These are phyloP conservation scores for Morone saxatilis DNA, from an alignment of 2,113 vertebrate genomes.

Conservation along the genomic window DNA sequence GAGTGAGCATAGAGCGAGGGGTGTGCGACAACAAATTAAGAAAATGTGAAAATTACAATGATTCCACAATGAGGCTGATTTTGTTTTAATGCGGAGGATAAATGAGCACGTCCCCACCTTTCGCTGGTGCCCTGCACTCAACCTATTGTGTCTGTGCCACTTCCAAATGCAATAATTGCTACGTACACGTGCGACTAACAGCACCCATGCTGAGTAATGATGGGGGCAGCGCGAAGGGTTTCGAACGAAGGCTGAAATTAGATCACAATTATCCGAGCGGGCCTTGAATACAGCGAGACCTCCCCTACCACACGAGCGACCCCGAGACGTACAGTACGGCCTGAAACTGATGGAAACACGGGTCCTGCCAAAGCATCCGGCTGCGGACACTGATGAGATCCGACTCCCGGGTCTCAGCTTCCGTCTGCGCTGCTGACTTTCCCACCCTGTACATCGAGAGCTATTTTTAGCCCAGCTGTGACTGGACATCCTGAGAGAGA, in stretches of 20 bases:
- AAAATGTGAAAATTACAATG: constrained; percentile 46
- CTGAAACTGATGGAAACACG: constrained; percentile 50
- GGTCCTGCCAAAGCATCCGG: constrained; percentile 61
- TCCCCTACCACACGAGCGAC: constrained; percentile 39
- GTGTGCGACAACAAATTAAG: constrained; percentile 18
- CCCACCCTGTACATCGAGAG: constrained; percentile 78
- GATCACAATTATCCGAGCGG: constrained; percentile 65
- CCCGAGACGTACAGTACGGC: constrained; percentile 40
- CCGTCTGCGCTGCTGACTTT: constrained; percentile 82
- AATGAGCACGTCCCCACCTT: constrained; percentile 46
- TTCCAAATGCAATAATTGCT: constrained; percentile 69
- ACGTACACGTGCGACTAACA: constrained; percentile 44
- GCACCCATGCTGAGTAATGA: constrained; percentile 71
- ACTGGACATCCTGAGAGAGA: constrained; percentile 79
- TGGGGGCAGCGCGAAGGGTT: constrained; percentile 38
- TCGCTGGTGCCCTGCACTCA: constrained; percentile 40
- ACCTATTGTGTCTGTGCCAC: constrained; percentile 47
- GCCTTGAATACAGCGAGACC: constrained; percentile 48
- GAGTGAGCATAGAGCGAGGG: not conserved
- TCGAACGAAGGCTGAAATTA: constrained; percentile 62
- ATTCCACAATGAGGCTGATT: constrained; percentile 16
- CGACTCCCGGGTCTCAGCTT: constrained; percentile 83
- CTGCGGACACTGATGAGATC: constrained; percentile 74
- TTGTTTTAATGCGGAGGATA: not conserved
- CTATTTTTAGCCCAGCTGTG: constrained; percentile 84